phyloP scores from a whole-genome alignment of 2,113 vertebrate genomes.

The Bubalus kerabau region DNA sequence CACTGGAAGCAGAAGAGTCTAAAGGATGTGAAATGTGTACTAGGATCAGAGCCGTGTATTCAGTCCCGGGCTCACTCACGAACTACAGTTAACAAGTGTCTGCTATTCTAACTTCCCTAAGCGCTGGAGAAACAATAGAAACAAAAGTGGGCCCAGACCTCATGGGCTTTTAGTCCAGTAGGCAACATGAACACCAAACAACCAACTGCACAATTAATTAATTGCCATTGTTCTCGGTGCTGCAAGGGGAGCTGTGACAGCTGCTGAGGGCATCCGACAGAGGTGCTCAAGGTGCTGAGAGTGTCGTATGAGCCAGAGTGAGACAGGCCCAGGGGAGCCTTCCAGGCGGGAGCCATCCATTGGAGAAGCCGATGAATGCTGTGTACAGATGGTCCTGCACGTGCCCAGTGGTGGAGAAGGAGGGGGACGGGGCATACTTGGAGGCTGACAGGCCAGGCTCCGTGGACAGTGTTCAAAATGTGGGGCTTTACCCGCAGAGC shows the following conservation, averaged over 20 bases:
- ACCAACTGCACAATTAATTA: background rate
- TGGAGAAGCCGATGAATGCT: accelerated
- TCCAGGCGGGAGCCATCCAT: accelerated
- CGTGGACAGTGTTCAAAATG: accelerated
- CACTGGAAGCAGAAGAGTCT: background rate
- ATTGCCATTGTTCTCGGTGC: background rate
- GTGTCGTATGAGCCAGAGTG: background rate
- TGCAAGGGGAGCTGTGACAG: background rate
- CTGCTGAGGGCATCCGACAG: background rate
- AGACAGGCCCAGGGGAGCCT: background rate
- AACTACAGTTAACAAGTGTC: background rate
- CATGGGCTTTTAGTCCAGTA: background rate
- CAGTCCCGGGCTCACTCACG: background rate
- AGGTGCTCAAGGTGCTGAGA: background rate
- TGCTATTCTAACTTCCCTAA: background rate
- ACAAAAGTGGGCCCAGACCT: background rate
- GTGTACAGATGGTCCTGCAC: accelerated
- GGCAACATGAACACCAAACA: background rate
- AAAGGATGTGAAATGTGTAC: background rate
- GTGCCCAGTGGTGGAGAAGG: background rate
- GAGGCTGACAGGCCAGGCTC: background rate
- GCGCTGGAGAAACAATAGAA: background rate
- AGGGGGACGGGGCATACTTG: background rate
- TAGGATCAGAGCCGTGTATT: background rate
- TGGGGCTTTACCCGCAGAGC: background rate